phyloP scores from a whole-genome alignment of 2,888 invertebrate species.

The Aphrophora alni region DNA sequence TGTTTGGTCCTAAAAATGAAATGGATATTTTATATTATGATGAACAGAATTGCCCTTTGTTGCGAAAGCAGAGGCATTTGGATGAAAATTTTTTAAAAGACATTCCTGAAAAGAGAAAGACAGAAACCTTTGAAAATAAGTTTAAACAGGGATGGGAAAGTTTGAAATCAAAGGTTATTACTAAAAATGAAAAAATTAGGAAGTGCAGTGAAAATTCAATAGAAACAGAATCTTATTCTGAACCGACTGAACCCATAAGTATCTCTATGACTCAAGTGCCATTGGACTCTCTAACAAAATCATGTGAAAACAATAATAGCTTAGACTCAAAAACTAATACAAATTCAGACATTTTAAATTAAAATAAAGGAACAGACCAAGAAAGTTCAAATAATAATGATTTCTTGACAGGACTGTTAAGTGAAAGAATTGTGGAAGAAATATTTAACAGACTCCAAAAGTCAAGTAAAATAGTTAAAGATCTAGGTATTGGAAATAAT shows the following conservation, averaged over 20 bases:
- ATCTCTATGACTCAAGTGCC: too few species aligned
- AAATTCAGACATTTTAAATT: background rate
- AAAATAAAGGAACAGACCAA: background rate
- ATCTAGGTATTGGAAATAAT: background rate
- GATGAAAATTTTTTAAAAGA: background rate
- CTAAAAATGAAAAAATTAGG: background rate
- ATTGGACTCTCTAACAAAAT: background rate
- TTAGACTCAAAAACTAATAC: background rate
- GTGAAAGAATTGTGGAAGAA: background rate
- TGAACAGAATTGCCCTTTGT: background rate
- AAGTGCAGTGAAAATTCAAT: background rate
- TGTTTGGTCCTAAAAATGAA: background rate
- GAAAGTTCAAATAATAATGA: background rate
- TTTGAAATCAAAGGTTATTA: background rate
- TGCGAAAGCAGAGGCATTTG: background rate
- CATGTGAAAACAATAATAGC: background rate
- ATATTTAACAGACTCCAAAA: background rate
- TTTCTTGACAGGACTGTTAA: background rate
- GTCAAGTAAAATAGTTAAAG: background rate
- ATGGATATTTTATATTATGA: background rate
- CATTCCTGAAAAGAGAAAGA: background rate
- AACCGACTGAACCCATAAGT: background rate
- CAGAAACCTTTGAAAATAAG: background rate
- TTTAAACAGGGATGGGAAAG: background rate
- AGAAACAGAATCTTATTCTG: background rate